Evolutionary conservation across 2,888 invertebrate genomes (phyloP), one percentile per base, ranked within the genome.

Genomic region (Euplagia quadripunctaria): DNA sequence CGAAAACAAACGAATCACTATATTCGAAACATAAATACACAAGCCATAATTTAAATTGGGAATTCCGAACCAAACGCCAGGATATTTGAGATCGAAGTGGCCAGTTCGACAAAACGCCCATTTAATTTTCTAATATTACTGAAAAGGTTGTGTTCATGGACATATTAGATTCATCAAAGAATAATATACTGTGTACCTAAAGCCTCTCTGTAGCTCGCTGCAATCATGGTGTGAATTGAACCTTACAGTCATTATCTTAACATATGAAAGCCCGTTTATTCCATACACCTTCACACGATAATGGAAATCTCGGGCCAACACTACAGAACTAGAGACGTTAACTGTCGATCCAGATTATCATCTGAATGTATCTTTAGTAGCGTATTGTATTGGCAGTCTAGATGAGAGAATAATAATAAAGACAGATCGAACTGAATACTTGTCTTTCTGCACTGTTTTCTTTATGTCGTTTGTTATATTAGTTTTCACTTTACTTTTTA

Each of bases 301-400:
- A 68, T 72, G 42, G 68, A 68, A 49, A 20, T 41, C 46, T 46
- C 46, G 7, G 52, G 55, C 51, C 55, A 52, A 52, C 41, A 63
- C 42, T 51, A 46, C 55, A 64, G 55, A 55, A 63, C 42, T 51
- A 46, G 55, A 64, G 55, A 49, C 64, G 64, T 55, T 72, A 64
- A 14, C 12, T 41, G 46, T 72, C 72, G 64, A 68, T 68, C 51
- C 43, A 43, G 68, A 64, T 72, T 72, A 68, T 55, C 68, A 64
- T 64, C 14, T 72, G 64, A 72, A 72, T 72, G 49, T 64, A 68
- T 55, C 68, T 72, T 63, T 67, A 64, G 52, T 64, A 51, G 64
- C 55, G 17, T 55, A 67, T 31, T 67, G 41, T 67, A 49, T 52
- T 52, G 42, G 52, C n/a, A 52, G 17, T 51, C 17, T 41, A 41